These are phyloP conservation scores for Galago senegalensis DNA, from an alignment of 2,797 vertebrate genomes.

Conservation along the genomic window DNA sequence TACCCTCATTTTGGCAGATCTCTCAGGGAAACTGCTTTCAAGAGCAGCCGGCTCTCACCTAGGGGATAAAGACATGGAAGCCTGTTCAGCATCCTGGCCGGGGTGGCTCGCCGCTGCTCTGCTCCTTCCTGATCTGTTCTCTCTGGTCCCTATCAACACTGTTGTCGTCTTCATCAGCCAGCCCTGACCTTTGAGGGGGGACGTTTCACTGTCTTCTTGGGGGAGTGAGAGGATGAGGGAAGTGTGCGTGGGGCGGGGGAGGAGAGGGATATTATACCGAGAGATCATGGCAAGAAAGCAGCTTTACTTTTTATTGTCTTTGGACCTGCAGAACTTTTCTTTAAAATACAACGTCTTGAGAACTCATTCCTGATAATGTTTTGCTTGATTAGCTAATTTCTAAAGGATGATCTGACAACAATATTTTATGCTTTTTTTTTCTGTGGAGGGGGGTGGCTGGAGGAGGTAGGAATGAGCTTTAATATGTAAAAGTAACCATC, in stretches of 20 bases:
- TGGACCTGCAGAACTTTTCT: slow-evolving; percentile 80
- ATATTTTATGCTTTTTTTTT: slow-evolving; percentile 81
- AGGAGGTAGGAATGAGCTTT: slow-evolving; percentile 79
- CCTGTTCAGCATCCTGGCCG: neutral
- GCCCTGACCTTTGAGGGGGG: slow-evolving; percentile 44
- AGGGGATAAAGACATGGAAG: slow-evolving; percentile 43
- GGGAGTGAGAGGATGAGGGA: too few species aligned
- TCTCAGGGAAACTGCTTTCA: slow-evolving; percentile 54
- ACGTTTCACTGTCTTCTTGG: slow-evolving; percentile 71
- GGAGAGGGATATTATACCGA: neutral
- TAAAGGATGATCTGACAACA: slow-evolving; percentile 81
- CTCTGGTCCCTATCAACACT: neutral
- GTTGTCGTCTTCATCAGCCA: neutral
- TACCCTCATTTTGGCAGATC: slow-evolving; percentile 8
- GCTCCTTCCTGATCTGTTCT: neutral
- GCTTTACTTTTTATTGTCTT: slow-evolving; percentile 56
- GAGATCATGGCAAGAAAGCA: slow-evolving; percentile 49
- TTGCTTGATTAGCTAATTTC: slow-evolving; percentile 85
- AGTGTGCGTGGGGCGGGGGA: neutral
- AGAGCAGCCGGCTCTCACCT: slow-evolving; percentile 3
- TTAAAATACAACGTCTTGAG: neutral
- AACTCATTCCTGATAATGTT: slow-evolving; percentile 66
- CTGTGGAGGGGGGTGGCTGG: neutral
- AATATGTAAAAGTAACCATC: slow-evolving; percentile 82
- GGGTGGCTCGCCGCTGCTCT: slow-evolving; percentile 1